Conservation (phyloP, 2,888 invertebrate genomes). For the Drosophila dives region DNA sequence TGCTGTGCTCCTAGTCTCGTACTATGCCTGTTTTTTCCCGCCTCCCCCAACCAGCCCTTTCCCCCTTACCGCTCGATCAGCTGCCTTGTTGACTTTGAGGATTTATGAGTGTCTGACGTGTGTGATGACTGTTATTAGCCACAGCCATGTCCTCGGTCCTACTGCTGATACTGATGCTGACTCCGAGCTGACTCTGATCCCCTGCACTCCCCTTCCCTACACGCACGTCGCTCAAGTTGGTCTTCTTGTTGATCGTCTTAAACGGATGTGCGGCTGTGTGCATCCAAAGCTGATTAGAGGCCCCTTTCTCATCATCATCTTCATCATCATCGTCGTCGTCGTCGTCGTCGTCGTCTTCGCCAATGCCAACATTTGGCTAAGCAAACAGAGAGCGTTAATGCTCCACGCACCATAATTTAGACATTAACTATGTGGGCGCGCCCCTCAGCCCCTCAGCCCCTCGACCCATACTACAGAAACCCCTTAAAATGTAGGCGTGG, state of each 20-base stretch:
- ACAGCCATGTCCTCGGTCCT: conserved; percentile 48
- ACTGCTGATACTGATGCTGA: conserved; percentile 3
- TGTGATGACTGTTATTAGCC: conserved; percentile 82
- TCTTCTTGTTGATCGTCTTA: conserved; percentile 30
- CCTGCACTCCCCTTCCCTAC: neutral
- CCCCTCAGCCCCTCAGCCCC: conserved; percentile 16
- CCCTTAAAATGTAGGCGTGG: conserved; percentile 28
- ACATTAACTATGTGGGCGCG: conserved; percentile 59
- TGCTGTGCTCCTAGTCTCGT: conserved; percentile 34
- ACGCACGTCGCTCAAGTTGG: neutral
- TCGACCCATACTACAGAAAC: conserved; percentile 18
- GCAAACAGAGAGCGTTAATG: conserved; percentile 54
- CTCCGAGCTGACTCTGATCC: neutral
- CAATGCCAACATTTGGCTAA: conserved; percentile 31
- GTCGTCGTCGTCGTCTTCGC: neutral
- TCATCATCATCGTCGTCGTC: conserved; percentile 10
- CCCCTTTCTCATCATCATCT: neutral
- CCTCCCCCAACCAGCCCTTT: neutral
- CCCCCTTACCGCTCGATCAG: neutral
- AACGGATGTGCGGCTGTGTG: conserved; percentile 65
- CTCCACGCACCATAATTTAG: conserved; percentile 66
- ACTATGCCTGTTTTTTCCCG: conserved; percentile 26
- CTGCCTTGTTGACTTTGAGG: conserved; percentile 73
- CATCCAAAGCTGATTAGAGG: conserved; percentile 10
- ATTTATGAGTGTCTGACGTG: conserved; percentile 81